These are phyloP conservation scores for Hippocampus kuda DNA, from an alignment of 2,797 vertebrate species.

Conservation along the genomic window DNA sequence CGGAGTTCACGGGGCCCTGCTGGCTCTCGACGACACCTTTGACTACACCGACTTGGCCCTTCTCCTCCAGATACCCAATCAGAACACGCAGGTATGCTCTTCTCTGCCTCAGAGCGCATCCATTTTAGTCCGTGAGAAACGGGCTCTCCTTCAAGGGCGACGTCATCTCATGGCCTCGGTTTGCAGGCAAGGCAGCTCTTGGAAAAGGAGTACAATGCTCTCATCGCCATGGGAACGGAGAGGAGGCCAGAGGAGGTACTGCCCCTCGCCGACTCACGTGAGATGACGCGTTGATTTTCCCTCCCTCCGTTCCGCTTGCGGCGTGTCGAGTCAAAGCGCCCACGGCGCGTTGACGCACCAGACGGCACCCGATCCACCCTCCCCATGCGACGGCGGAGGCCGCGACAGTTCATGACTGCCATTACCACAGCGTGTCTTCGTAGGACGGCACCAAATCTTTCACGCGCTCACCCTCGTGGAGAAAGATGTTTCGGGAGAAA, in stretches of 20 bases:
- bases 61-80: conserved; percentile 87
- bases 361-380: not conserved
- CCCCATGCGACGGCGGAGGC: not conserved
- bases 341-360: conserved; percentile 32
- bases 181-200: conserved; percentile 81
- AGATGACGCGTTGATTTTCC: conserved; percentile 15
- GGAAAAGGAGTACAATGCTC: conserved; percentile 85
- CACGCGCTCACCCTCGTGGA: conserved; percentile 86
- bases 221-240: conserved; percentile 86
- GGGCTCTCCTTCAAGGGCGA: not conserved
- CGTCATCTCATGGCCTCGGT: not conserved
- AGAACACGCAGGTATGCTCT: conserved; percentile 80
- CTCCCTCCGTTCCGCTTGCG: not conserved
- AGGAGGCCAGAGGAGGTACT: conserved; percentile 83
- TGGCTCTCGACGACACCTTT: conserved; percentile 87
- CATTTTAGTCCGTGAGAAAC: not conserved
- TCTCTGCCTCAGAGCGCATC: not conserved
- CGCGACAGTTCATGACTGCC: conserved; percentile 16
- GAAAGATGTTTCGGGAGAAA: conserved; percentile 91
- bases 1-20: conserved; percentile 82
- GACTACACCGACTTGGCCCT: conserved; percentile 87
- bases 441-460: conserved; percentile 86
- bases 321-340: conserved; percentile 30
- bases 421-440: conserved; percentile 12
- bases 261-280: conserved; percentile 25